Evolutionary conservation across 1,140 invertebrate species (phyloP).

Genomic region (Solen grandis): DNA sequence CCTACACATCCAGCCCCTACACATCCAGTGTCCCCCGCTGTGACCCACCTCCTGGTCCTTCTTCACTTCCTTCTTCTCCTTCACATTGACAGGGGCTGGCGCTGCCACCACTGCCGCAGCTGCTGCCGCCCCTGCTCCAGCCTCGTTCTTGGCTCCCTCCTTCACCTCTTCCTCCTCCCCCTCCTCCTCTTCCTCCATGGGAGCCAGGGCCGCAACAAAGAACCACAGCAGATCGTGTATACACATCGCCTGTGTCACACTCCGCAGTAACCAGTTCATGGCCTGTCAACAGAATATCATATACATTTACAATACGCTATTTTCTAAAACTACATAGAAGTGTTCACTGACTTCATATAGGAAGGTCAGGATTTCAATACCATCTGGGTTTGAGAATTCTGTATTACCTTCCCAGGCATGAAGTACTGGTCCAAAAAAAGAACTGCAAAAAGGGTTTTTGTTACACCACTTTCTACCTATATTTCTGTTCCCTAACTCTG

Average conservation of each 20-base stretch:
- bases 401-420: too few relatives aligned
- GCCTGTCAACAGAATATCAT: too few relatives aligned
- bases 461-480: too few relatives aligned
- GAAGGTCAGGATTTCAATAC: background rate
- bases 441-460: too few relatives aligned
- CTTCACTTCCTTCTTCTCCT: constrained; percentile 57
- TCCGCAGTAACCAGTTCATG: constrained; percentile 96
- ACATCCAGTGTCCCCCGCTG: too few relatives aligned
- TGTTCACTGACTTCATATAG: too few relatives aligned
- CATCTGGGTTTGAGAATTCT: too few relatives aligned
- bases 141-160: constrained; percentile 70
- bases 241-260: constrained; percentile 93
- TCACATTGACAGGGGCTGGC: constrained; percentile 38
- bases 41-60: constrained; percentile 72
- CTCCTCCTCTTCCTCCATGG: constrained; percentile 77
- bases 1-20: too few relatives aligned
- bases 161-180: constrained; percentile 76
- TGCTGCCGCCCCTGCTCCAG: background rate
- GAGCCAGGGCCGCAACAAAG: constrained; percentile 89
- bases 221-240: constrained; percentile 98
- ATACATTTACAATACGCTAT: too few relatives aligned
- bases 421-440: too few relatives aligned
- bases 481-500: too few relatives aligned
- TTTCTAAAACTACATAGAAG: too few relatives aligned
- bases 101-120: background rate